Conservation (phyloP, 2,888 invertebrate species). For the Cephus pygmeus region DNA sequence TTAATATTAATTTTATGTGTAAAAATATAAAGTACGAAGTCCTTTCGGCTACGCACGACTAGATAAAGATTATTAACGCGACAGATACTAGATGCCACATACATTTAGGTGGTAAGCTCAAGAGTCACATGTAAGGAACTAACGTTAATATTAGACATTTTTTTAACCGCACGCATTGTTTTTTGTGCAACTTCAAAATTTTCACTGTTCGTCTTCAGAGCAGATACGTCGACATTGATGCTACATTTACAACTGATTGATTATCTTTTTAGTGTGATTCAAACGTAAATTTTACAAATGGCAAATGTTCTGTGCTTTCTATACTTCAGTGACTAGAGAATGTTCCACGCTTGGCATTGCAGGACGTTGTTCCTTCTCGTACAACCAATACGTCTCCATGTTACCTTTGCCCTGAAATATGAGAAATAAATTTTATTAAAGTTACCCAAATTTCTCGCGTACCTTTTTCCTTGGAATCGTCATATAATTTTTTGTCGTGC, state of each 20-base stretch:
- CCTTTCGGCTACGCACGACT: too few species aligned
- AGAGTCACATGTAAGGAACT: background rate
- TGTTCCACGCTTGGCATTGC: constrained; percentile 13
- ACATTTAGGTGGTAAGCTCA: background rate
- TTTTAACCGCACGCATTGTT: background rate
- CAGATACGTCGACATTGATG: background rate
- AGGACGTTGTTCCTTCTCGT: constrained; percentile 62
- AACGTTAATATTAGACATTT: background rate
- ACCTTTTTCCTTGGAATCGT: background rate
- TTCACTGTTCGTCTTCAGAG: background rate
- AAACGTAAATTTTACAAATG: background rate
- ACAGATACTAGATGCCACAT: background rate
- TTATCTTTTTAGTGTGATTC: background rate
- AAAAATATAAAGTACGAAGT: too few species aligned
- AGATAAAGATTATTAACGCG: background rate
- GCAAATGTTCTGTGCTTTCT: constrained; percentile 5
- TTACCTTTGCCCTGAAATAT: constrained; percentile 83
- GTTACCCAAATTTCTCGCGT: background rate
- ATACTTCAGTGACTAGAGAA: constrained; percentile 37
- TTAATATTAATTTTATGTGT: too few species aligned
- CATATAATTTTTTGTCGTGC: too few species aligned
- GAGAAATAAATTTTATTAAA: background rate
- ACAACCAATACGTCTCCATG: constrained; percentile 87
- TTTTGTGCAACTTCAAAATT: background rate
- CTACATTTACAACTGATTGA: background rate